These are phyloP conservation scores for Rhopalosiphum padi DNA, from an alignment of 1,140 invertebrate genomes.

Conservation along the genomic window DNA sequence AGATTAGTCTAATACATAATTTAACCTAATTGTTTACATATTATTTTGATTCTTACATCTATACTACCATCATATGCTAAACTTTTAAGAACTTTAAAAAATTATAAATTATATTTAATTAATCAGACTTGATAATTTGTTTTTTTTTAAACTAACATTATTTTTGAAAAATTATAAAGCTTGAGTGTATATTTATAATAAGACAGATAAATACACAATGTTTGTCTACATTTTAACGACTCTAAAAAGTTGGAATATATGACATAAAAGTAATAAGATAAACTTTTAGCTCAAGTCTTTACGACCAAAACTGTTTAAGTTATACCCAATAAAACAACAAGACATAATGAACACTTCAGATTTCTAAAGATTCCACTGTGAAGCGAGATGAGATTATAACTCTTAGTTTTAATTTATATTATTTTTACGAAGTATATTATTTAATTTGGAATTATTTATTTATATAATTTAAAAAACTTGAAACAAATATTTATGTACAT, in stretches of 20 bases:
- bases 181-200: not conserved
- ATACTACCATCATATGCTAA: not conserved
- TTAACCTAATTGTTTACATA: not conserved
- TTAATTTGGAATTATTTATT: not conserved
- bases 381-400: not conserved
- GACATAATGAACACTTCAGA: conserved; percentile 26
- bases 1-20: not conserved
- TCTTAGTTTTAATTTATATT: not conserved
- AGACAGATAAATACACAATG: not conserved
- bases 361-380: not conserved
- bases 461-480: not conserved
- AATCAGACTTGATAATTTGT: not conserved
- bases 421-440: not conserved
- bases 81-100: not conserved
- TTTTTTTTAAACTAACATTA: not conserved
- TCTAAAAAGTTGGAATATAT: not conserved
- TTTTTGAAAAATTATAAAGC: not conserved
- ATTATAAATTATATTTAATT: not conserved
- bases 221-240: not conserved
- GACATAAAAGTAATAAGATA: conserved; percentile 15
- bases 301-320: conserved; percentile 6
- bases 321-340: conserved; percentile 15
- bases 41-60: not conserved
- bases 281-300: conserved; percentile 14
- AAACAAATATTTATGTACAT: not conserved